Conservation (phyloP, 1,140 invertebrate species). For the Ericerus pela region DNA sequence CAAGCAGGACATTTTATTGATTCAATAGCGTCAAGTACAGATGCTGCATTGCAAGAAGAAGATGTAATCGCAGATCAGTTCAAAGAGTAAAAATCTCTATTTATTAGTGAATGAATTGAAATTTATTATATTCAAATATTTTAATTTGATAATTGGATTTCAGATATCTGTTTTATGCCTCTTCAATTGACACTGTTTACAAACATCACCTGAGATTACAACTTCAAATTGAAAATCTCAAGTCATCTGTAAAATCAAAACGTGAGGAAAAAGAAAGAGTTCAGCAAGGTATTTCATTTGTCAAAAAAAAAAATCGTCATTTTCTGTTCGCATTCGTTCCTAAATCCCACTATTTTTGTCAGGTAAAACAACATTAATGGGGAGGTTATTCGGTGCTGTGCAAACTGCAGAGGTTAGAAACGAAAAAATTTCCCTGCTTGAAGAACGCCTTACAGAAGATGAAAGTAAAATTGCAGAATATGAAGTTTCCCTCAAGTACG, state of each 20-base stretch:
- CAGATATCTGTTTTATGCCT: conserved; percentile 10
- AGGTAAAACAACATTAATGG: conserved; percentile 55
- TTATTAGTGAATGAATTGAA: neutral
- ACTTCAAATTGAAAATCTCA: conserved; percentile 50
- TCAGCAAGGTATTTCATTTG: conserved; percentile 34
- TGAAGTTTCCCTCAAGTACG: conserved; percentile 46
- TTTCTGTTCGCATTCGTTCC: no score
- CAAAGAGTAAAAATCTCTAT: conserved; percentile 43
- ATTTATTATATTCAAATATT: neutral
- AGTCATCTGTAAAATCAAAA: conserved; percentile 41
- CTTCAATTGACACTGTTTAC: conserved; percentile 54
- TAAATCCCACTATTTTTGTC: no score
- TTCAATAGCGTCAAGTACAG: conserved; percentile 59
- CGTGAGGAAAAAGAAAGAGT: conserved; percentile 40
- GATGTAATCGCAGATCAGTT: conserved; percentile 68
- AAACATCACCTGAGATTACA: conserved; percentile 57
- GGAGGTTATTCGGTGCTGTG: conserved; percentile 55
- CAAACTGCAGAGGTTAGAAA: conserved; percentile 66
- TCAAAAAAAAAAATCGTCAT: no score
- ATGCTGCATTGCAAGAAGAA: conserved; percentile 61
- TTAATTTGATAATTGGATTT: neutral
- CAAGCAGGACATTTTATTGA: conserved; percentile 54
- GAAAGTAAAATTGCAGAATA: conserved; percentile 41
- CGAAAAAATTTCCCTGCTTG: conserved; percentile 49
- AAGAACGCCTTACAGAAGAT: conserved; percentile 52